Base-by-base conservation (phyloP, 2,797 vertebrate genomes). In the Chromobotia macracanthus region DNA sequence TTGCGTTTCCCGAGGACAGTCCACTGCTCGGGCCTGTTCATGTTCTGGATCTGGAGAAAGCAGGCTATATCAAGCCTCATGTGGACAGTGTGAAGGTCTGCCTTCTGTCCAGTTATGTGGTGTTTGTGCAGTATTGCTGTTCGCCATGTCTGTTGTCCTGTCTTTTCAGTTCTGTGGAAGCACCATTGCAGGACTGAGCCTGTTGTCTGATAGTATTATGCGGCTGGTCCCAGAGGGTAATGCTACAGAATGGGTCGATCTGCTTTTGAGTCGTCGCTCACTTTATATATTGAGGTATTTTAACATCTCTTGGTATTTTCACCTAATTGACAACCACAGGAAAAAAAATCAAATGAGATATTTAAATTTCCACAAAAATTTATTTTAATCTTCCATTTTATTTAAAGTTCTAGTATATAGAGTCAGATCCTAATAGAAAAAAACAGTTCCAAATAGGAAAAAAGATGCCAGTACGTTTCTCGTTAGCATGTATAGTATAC, bases 1-100 rank as follows among this genome's bases (percentile, higher is more conserved):
- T 70, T 0, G 95, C 95, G 0, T 97, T 97, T 58, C 83, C 90
- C 0, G 87, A 91, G 1, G 90, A 82, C 0, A 88, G 92, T 78
- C 75, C 82, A 0, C 91, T 96, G 68, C 91, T 95, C 0, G 91
- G 95, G 0, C 91, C 92, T 0, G 93, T 96, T n/a, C 96, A 97
- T 0, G 81, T 97, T 50, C 84, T 97, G 23, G 96, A 97, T 82
- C 90, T 97, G 83, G 95, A 96, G 85, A 93, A 93, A 83, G 81
- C 56, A 0, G 96, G 96, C 15, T 95, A 92, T 88, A 95, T 97
- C 89, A 95, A 96, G 71, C 93, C 96, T 16, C 96, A 97, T 41
- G 84, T 97, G 5, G 96, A 97, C 90, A 97, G 96, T 9, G 76
- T 97, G 77, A 97, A 97, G 94, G 96, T 96, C 84, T 77, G 77